Conservation (phyloP, 2,888 invertebrate species). For the Dolichopus griseipennis region DNA sequence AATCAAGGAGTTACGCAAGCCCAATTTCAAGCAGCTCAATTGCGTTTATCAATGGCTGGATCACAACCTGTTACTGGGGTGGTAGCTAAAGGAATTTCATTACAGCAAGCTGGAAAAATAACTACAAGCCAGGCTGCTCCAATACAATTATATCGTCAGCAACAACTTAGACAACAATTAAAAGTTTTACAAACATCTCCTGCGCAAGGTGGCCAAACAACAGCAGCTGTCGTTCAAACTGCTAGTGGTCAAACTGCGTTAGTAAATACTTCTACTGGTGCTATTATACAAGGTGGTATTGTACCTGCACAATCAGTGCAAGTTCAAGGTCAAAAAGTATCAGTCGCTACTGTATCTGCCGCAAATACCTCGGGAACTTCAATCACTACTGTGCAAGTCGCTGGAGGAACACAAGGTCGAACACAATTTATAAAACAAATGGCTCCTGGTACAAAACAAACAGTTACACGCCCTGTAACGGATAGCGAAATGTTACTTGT, state of each 20-base stretch:
- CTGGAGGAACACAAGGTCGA: constrained; percentile 39
- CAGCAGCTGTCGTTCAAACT: constrained; percentile 34
- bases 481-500: constrained; percentile 53
- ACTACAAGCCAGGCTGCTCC: constrained; percentile 35
- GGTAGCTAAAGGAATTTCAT: constrained; percentile 36
- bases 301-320: constrained; percentile 37
- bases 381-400: constrained; percentile 46
- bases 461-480: constrained; percentile 46
- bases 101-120: constrained; percentile 37
- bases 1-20: constrained; percentile 33
- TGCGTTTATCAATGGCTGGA: constrained; percentile 36
- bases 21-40: constrained; percentile 39
- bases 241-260: constrained; percentile 34
- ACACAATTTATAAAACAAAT: constrained; percentile 42
- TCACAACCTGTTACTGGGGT: constrained; percentile 35
- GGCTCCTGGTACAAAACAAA: constrained; percentile 39
- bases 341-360: constrained; percentile 36
- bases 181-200: constrained; percentile 30
- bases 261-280: constrained; percentile 35
- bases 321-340: constrained; percentile 41
- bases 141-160: constrained; percentile 41
- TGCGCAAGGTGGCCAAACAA: constrained; percentile 27
- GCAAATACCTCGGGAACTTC: constrained; percentile 36
- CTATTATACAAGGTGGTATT: constrained; percentile 40
- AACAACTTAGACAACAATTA: constrained; percentile 33